These are phyloP conservation scores for Enteromius unitaeniatus DNA, from an alignment of 2,797 vertebrate genomes.

Conservation along the genomic window DNA sequence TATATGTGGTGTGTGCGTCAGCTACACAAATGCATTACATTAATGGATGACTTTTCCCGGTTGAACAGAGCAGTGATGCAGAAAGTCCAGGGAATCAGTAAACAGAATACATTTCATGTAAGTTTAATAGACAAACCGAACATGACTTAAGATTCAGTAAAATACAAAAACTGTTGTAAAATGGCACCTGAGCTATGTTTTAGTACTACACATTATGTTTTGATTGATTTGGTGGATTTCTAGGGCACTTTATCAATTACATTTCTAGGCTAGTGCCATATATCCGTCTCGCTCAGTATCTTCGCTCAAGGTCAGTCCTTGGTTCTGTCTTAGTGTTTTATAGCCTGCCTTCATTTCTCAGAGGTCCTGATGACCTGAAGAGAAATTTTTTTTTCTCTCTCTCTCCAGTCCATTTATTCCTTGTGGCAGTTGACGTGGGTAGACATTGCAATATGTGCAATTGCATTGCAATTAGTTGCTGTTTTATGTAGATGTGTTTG, in stretches of 20 bases:
- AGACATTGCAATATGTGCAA: neutral
- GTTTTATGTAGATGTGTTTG: neutral
- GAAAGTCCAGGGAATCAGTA: neutral
- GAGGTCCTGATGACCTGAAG: conserved; percentile 32
- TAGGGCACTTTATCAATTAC: neutral
- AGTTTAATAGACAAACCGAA: neutral
- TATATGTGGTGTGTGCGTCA: neutral
- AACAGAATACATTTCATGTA: neutral
- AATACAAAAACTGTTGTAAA: neutral
- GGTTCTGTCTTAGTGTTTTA: conserved; percentile 12
- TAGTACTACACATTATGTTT: neutral
- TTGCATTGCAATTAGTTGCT: too few relatives aligned
- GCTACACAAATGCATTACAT: neutral
- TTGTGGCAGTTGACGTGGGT: neutral
- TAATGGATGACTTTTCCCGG: conserved; percentile 21
- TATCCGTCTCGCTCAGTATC: neutral
- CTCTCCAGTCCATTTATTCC: neutral
- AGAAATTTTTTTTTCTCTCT: neutral
- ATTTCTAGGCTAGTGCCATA: neutral
- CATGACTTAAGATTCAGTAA: neutral
- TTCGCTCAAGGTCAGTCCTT: neutral
- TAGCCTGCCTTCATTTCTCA: conserved; percentile 21
- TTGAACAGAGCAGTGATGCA: conserved; percentile 9
- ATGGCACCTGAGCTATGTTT: neutral
- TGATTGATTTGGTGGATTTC: neutral